These are phyloP conservation scores for Gorsachius goisagi DNA, from an alignment of 2,113 vertebrate species.

Conservation along the genomic window DNA sequence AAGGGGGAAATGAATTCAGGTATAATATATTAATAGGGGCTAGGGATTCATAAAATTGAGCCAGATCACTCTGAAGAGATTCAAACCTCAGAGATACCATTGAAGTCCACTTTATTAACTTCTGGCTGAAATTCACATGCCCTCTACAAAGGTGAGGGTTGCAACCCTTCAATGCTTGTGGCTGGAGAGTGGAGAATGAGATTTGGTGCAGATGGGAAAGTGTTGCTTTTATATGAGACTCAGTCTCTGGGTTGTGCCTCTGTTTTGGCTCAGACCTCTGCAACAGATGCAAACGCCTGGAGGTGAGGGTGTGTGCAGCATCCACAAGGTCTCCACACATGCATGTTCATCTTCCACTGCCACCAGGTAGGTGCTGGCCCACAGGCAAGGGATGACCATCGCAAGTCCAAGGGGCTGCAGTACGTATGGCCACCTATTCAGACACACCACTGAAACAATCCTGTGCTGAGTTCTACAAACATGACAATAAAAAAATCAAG, in stretches of 20 bases:
- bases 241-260: background rate
- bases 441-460: background rate
- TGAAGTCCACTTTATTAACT: background rate
- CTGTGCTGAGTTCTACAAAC: background rate
- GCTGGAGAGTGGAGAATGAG: background rate
- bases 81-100: background rate
- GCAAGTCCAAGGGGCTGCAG: background rate
- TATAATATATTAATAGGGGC: background rate
- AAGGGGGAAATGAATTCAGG: conserved; percentile 8
- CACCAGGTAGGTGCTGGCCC: background rate
- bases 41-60: conserved; percentile 4
- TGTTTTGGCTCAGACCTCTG: background rate
- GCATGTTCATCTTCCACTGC: background rate
- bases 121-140: background rate
- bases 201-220: background rate
- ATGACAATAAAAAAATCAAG: no score
- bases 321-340: fast-evolving
- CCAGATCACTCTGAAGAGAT: background rate
- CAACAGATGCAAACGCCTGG: background rate
- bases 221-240: background rate
- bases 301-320: background rate
- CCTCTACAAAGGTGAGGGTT: background rate
- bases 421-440: background rate
- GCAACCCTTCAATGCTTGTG: background rate
- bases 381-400: background rate